Percentiles rank a stretch among this genome's conserved stretches.
Evolutionary conservation across 2,888 invertebrate species (phyloP).

Genomic region (Drosophila pseudotakahashii): DNA sequence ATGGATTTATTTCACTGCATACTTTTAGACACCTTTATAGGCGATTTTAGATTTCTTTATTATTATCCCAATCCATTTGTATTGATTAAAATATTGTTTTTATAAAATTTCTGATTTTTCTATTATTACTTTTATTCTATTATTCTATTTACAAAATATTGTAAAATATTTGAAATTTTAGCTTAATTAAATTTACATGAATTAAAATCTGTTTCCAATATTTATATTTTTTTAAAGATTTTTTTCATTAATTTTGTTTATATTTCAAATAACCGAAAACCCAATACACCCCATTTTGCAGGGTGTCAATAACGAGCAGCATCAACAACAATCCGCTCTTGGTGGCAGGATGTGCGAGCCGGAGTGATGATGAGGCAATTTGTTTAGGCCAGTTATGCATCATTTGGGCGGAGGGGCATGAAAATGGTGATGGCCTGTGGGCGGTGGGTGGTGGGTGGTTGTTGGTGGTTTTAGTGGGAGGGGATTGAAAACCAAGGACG

Average conservation of each 20-base stretch:
- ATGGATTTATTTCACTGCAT: neutral
- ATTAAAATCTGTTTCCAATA: no score
- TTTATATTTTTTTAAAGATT: no score
- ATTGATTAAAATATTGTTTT: neutral
- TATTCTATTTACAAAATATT: no score
- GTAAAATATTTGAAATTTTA: neutral
- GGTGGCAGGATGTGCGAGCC: constrained; percentile 29
- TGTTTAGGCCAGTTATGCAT: constrained; percentile 47
- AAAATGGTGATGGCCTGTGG: neutral
- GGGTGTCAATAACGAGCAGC: constrained; percentile 14
- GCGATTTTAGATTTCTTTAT: neutral
- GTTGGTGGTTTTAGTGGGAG: neutral
- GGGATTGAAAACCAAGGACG: neutral
- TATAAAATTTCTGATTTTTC: neutral
- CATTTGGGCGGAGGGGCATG: constrained; percentile 27
- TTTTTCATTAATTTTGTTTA: neutral
- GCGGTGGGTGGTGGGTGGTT: no score
- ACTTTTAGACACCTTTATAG: neutral
- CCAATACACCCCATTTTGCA: neutral
- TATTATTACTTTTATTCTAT: neutral
- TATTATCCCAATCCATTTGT: neutral
- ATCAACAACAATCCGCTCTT: constrained; percentile 2
- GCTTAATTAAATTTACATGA: neutral
- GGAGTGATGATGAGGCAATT: constrained; percentile 51
- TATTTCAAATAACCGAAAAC: neutral